Percentiles rank a stretch among this genome's conserved stretches.
These are phyloP conservation scores for Drosophila mauritiana DNA, from an alignment of 1,140 invertebrate genomes.

Conservation along the genomic window DNA sequence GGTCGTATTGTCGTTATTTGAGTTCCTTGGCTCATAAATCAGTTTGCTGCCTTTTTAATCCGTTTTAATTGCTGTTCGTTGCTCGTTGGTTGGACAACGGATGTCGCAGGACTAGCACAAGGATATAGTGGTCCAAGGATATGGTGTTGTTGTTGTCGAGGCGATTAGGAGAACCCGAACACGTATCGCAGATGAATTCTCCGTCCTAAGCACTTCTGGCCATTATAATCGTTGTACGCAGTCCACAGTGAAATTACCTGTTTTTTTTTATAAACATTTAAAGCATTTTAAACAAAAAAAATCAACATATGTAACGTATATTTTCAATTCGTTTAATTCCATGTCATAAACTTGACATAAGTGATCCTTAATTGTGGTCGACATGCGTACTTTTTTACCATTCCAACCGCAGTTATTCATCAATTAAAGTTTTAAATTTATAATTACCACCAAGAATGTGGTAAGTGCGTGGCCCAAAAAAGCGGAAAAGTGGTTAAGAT, in stretches of 20 bases:
- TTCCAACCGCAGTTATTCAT: constrained; percentile 62
- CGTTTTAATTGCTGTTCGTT: constrained; percentile 83
- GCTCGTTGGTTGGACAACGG: constrained; percentile 80
- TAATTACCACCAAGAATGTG: constrained; percentile 50
- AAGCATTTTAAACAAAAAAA: background rate
- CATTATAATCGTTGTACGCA: constrained; percentile 72
- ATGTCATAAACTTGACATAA: constrained; percentile 43
- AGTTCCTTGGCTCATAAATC: constrained; percentile 79
- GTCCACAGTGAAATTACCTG: constrained; percentile 55
- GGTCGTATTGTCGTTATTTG: constrained; percentile 79
- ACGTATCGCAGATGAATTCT: constrained; percentile 47
- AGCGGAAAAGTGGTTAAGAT: constrained; percentile 23
- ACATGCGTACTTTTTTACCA: constrained; percentile 28
- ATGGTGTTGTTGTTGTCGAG: constrained; percentile 54
- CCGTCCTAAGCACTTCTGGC: constrained; percentile 58
- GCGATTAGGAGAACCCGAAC: constrained; percentile 67
- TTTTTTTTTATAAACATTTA: constrained; percentile 13
- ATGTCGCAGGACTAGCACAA: constrained; percentile 73
- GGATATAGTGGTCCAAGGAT: constrained; percentile 46
- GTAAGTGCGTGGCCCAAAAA: constrained; percentile 32
- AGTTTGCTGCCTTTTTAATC: constrained; percentile 83
- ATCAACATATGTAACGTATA: too few relatives aligned
- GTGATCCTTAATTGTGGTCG: constrained; percentile 64
- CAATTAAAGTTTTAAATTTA: constrained; percentile 43
- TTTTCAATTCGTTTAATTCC: constrained; percentile 6